These are phyloP conservation scores for Tenthredo amoena DNA, from an alignment of 2,888 invertebrate genomes.

Conservation along the genomic window DNA sequence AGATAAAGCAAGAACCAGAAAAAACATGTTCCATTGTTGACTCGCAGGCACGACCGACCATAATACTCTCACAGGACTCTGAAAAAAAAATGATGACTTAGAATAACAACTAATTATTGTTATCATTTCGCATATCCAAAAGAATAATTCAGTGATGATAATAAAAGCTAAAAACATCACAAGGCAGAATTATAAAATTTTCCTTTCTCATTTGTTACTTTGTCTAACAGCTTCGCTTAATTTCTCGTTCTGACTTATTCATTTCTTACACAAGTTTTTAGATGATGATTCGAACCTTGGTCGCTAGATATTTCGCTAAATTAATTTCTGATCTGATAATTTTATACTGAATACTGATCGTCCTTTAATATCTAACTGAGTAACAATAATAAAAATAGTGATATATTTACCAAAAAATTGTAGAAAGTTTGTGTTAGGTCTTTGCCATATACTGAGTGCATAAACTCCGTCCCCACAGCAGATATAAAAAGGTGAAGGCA, in stretches of 20 bases:
- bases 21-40: conserved; percentile 62
- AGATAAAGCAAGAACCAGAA: conserved; percentile 71
- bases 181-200: no score
- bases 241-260: neutral
- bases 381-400: neutral
- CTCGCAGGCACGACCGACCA: conserved; percentile 56
- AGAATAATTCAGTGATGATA: neutral
- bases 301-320: neutral
- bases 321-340: neutral
- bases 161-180: no score
- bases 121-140: neutral
- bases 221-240: neutral
- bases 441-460: conserved; percentile 40
- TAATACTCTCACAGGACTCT: conserved; percentile 43
- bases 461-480: conserved; percentile 12
- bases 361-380: neutral
- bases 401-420: conserved; percentile 53
- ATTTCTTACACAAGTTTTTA: neutral
- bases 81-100: neutral
- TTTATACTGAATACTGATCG: neutral
- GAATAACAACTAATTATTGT: neutral
- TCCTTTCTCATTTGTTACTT: no score
- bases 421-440: conserved; percentile 39
- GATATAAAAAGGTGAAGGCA: conserved; percentile 30
- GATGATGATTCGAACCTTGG: neutral